Evolutionary conservation across 2,797 vertebrate genomes (phyloP).

Genomic region (Falco cherrug): DNA sequence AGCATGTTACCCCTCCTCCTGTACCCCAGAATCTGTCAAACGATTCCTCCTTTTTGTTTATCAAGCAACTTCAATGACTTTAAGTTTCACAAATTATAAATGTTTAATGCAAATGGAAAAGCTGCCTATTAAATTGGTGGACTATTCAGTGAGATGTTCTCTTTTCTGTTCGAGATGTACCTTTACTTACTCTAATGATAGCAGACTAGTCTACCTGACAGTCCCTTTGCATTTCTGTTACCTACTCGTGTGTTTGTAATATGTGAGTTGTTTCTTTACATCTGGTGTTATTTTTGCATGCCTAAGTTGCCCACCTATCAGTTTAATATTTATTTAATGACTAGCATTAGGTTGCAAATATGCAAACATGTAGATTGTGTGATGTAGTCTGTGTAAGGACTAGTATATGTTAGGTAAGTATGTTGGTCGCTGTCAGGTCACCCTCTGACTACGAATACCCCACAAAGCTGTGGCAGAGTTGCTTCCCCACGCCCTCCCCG

Average conservation of each 20-base stretch:
- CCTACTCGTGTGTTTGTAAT: neutral
- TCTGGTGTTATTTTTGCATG: constrained; percentile 22
- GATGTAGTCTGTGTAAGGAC: neutral
- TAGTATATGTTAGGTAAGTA: neutral
- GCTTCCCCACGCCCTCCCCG: neutral
- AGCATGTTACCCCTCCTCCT: neutral
- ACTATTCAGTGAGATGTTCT: neutral
- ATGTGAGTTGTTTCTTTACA: neutral
- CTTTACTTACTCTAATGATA: neutral
- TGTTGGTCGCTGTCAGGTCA: neutral
- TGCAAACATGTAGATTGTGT: constrained; percentile 13
- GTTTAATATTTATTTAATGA: constrained; percentile 66
- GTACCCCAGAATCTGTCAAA: neutral
- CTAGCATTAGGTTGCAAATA: constrained; percentile 51
- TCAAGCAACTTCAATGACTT: neutral
- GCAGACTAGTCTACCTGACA: neutral
- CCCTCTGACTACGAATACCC: neutral
- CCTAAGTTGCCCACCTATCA: neutral
- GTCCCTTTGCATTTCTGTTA: neutral
- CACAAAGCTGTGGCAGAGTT: neutral
- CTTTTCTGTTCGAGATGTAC: neutral
- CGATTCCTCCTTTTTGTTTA: neutral
- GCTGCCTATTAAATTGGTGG: neutral
- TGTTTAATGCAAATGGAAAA: neutral
- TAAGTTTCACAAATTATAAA: neutral